Evolutionary conservation across 1,140 invertebrate species (phyloP), one percentile per base, ranked within the genome.

Genomic region (Pseudomyrmex sp.): DNA sequence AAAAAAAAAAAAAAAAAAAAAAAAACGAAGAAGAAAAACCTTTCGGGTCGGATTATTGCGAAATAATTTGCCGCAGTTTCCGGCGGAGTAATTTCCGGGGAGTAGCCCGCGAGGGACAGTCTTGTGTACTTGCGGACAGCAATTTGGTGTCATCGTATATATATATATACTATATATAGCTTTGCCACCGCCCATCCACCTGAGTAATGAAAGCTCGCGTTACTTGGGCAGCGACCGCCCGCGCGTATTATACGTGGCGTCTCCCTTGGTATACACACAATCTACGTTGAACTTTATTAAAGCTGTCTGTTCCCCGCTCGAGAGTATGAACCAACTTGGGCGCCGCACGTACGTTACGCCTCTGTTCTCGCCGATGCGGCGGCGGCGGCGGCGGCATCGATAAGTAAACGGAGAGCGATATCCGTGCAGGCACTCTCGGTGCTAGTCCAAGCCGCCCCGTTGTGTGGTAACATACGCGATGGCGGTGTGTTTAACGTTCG

Each of bases 221-320:
- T 84, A 54, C 85, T 58, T 10, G 69, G 69, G 63, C 85, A 69
- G 66, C 80, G 82, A 26, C 62, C 56, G 15, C 58, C 50, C 35
- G 52, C 50, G 10, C 56, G 56, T 74, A 82, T 35, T 35, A 74
- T 80, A 59, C 54, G 18, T 18, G 54, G 52, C 63, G 68, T 3
- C 35, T 54, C 35, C 5, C 35, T 7, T 13, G 44, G 65, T 69
- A 54, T 76, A 65, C 23, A 79, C 50, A 70, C 26, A 72, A 70
- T 56, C 61, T 46, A 61, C 58, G 58, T 5, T 61, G 76, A 82
- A 77, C 85, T 87, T 85, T 87, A 87, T 87, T 87, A 87, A 87
- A 85, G 62, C 76, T 85, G 83, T 66, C 83, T 70, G 65, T 75
- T 75, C 66, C 35, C 35, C 35, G 35, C 5, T 35, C 76, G 70